phyloP scores from a whole-genome alignment of 2,797 vertebrate genomes.

The Onychomys torridus region DNA sequence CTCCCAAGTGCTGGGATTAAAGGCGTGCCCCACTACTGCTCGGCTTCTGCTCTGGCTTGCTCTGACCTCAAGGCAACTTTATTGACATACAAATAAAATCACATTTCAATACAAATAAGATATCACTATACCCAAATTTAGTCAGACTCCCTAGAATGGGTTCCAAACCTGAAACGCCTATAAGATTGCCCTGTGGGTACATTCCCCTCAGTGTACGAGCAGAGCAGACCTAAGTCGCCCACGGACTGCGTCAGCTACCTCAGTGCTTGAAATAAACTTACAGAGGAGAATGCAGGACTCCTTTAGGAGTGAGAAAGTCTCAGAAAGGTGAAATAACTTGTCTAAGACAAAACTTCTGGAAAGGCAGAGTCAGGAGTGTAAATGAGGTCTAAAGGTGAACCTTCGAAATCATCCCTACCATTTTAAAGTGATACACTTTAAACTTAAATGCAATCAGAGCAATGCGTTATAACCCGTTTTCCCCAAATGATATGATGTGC shows the following conservation, averaged over 20 bases:
- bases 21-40: too few species aligned
- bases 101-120: too few species aligned
- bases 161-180: background rate
- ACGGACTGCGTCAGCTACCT: background rate
- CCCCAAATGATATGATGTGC: background rate
- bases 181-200: background rate
- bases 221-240: background rate
- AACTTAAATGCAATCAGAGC: background rate
- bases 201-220: background rate
- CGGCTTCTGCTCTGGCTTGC: too few species aligned
- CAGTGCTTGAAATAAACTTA: background rate
- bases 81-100: too few species aligned
- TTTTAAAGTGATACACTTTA: constrained; percentile 42
- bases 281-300: background rate
- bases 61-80: too few species aligned
- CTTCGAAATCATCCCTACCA: constrained; percentile 13
- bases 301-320: constrained; percentile 28
- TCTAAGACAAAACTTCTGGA: background rate
- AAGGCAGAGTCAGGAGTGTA: background rate
- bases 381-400: constrained; percentile 9
- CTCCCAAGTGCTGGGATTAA: too few species aligned
- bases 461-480: background rate
- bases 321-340: constrained; percentile 25
- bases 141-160: constrained; percentile 37
- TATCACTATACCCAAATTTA: too few species aligned